Evolutionary conservation across 2,113 vertebrate species (phyloP).

Genomic region (Bambusicola thoracicus): DNA sequence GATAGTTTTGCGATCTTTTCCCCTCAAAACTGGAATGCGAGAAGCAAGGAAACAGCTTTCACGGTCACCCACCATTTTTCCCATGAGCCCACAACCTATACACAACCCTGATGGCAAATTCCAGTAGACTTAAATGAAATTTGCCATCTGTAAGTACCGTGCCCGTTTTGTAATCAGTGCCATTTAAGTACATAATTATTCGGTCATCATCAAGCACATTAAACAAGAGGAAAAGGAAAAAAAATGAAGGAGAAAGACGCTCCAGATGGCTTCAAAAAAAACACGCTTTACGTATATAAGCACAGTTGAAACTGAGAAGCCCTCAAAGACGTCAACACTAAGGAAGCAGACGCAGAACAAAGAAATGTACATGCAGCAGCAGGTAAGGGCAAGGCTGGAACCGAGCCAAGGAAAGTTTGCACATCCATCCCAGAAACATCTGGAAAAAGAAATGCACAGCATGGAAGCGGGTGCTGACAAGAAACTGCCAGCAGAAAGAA

Average conservation of each 20-base stretch:
- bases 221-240: background rate
- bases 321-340: background rate
- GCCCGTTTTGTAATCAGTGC: background rate
- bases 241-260: background rate
- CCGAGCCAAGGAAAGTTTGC: background rate
- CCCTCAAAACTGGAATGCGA: background rate
- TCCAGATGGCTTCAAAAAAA: background rate
- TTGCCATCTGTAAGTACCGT: background rate
- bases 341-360: background rate
- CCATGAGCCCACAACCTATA: background rate
- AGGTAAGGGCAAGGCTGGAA: background rate
- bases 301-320: background rate
- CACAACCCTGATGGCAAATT: background rate
- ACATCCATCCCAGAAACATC: background rate
- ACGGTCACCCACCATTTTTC: background rate
- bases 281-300: background rate
- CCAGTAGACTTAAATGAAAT: background rate
- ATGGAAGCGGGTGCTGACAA: constrained; percentile 23
- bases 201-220: background rate
- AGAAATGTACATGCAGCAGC: background rate
- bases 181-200: background rate
- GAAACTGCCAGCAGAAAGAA: constrained; percentile 19
- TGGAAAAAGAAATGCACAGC: background rate
- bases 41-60: background rate
- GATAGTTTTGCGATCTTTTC: background rate